Conservation (phyloP, 2,797 vertebrate genomes). For the Onychomys arenicola region DNA sequence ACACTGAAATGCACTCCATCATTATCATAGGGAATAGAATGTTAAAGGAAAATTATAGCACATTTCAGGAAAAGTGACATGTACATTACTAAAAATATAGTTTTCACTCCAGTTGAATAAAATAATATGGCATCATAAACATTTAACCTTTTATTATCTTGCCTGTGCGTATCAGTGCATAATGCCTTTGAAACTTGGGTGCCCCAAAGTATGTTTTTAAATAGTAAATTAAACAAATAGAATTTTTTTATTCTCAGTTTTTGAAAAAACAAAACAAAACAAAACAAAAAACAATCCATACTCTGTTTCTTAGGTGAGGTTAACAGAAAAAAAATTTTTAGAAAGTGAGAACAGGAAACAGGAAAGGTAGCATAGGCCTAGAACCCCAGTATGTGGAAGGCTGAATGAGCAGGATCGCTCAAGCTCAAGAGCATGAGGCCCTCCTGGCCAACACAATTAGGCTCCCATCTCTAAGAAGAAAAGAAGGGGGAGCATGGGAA, state of each 20-base stretch:
- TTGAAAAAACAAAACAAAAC: too few species aligned
- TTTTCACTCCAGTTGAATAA: background rate
- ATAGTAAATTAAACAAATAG: background rate
- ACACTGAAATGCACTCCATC: background rate
- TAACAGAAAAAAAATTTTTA: background rate
- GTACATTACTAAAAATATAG: background rate
- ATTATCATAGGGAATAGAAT: background rate
- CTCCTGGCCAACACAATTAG: background rate
- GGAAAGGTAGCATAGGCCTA: background rate
- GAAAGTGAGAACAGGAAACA: background rate
- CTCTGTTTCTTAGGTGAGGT: background rate
- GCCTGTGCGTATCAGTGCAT: background rate
- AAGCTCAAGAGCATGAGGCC: background rate
- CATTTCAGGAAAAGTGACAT: constrained; percentile 2
- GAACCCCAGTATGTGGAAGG: background rate
- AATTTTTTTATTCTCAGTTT: background rate
- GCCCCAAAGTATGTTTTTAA: background rate
- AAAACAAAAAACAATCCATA: background rate
- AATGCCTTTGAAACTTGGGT: background rate
- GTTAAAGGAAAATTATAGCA: background rate
- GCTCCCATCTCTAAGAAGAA: background rate
- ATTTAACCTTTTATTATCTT: background rate
- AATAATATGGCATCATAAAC: background rate
- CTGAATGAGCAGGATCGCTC: background rate
- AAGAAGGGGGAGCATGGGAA: rapidly evolving